Evolutionary conservation across 2,888 invertebrate genomes (phyloP), one percentile per base, ranked within the genome.

Genomic region (Synanthedon vespiformis): DNA sequence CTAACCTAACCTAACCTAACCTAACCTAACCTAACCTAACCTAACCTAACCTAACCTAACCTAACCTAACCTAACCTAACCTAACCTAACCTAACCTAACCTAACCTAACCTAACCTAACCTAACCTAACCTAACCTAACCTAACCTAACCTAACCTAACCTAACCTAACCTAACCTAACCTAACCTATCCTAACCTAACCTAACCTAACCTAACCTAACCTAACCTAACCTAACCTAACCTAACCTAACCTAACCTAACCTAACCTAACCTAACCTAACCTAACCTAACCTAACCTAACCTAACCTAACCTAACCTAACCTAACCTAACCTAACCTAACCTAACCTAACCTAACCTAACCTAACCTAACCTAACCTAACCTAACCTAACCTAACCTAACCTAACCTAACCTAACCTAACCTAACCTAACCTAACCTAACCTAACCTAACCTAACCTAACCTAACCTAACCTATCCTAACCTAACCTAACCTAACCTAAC

Each of bases 221-320:
- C 51, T 49, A 54, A 54, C 50, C 51, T 55, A 55, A 55, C 55
- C 55, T 53, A 55, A 57, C 55, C 56, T 52, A 53, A 53, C 40
- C 55, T 53, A 53, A 53, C 51, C 54, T 51, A 54, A 51, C 50
- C 53, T 55, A 52, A 52, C 54, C 50, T 51, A 53, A 53, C 53
- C 51, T 51, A 51, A 53, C 55, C 53, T 53, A 56, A 53, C 55
- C 50, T 53, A 54, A 54, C 52, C 53, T 54, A 56, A 56, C 56
- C 56, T 56, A 56, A 56, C 56, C 56, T 56, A 56, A 56, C 54
- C 56, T 54, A 56, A 54, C 54, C 56, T 53, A 55, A 55, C 55
- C 55, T 55, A 55, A 55, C 53, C 55, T 55, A 55, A 55, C 55
- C 55, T 55, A 55, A 55, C 55, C 55, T 55, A 55, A 55, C 55